phyloP scores from a whole-genome alignment of 2,888 invertebrate species.

The Calameuta idolon region DNA sequence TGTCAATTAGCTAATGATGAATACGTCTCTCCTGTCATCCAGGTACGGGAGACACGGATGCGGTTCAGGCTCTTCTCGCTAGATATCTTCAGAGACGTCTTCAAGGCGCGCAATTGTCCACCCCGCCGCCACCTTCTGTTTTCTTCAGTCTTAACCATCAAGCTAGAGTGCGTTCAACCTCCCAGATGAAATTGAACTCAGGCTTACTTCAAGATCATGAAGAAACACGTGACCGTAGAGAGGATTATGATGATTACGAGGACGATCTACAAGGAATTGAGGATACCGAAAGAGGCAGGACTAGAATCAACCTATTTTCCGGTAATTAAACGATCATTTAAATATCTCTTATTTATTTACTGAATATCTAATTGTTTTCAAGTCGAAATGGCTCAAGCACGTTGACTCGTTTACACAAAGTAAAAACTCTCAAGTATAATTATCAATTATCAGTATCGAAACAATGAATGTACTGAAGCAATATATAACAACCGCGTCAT shows the following conservation, averaged over 20 bases:
- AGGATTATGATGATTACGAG: slow-evolving; percentile 56
- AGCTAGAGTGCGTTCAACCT: slow-evolving; percentile 39
- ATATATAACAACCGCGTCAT: too few relatives aligned
- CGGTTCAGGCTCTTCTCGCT: slow-evolving; percentile 55
- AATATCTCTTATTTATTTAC: too few relatives aligned
- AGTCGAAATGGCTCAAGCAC: too few relatives aligned
- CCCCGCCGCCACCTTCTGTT: slow-evolving; percentile 55
- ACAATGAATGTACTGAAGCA: too few relatives aligned
- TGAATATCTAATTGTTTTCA: too few relatives aligned
- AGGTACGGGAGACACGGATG: slow-evolving; percentile 54
- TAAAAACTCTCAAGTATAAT: too few relatives aligned
- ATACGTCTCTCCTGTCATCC: slow-evolving; percentile 48
- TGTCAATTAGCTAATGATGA: slow-evolving; percentile 44
- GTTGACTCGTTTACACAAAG: too few relatives aligned
- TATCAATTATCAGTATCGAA: too few relatives aligned
- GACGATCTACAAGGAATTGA: slow-evolving; percentile 57
- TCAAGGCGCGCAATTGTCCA: slow-evolving; percentile 50
- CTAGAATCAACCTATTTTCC: slow-evolving; percentile 54
- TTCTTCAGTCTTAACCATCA: slow-evolving; percentile 49
- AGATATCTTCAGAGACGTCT: slow-evolving; percentile 56
- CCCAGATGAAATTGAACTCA: neutral
- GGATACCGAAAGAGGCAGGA: slow-evolving; percentile 55
- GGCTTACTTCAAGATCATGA: slow-evolving; percentile 4
- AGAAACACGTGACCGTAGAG: slow-evolving; percentile 38
- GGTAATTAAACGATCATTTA: slow-evolving; percentile 29